Percentiles rank a stretch among this genome's conserved stretches.
Evolutionary conservation across 2,888 invertebrate genomes (phyloP).

Genomic region (Mystacides longicornis): DNA sequence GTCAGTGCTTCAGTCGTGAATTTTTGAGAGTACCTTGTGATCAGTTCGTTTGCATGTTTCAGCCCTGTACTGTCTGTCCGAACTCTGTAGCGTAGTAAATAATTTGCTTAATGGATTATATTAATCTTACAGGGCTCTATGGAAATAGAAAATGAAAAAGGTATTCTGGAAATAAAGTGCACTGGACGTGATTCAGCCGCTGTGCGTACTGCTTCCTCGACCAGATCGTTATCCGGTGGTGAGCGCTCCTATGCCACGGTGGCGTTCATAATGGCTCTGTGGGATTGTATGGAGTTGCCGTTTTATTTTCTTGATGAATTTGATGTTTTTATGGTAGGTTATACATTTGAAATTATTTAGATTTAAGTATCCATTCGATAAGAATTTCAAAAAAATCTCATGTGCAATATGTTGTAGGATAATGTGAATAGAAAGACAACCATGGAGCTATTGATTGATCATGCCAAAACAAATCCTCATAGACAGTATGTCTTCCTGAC

Average conservation of each 20-base stretch:
- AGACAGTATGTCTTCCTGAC: conserved; percentile 87
- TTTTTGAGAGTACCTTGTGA: too few relatives aligned
- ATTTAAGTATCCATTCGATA: not conserved
- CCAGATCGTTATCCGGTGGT: conserved; percentile 82
- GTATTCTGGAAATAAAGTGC: conserved; percentile 35
- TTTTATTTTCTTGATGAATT: conserved; percentile 95
- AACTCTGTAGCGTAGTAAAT: not conserved
- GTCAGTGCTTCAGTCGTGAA: too few relatives aligned
- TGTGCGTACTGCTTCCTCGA: conserved; percentile 31
- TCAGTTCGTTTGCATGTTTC: too few relatives aligned
- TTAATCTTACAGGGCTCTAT: conserved; percentile 47
- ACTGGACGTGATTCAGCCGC: conserved; percentile 34
- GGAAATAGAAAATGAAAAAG: conserved; percentile 39
- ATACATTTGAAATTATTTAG: not conserved
- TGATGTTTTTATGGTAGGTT: conserved; percentile 86
- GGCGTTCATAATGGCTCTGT: conserved; percentile 85
- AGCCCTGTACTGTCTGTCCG: too few relatives aligned
- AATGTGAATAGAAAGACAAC: conserved; percentile 73
- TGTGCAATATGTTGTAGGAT: conserved; percentile 54
- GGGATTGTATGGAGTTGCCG: conserved; percentile 87
- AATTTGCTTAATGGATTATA: conserved; percentile 3
- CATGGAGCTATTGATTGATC: conserved; percentile 68
- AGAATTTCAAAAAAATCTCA: not conserved
- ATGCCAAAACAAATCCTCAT: conserved; percentile 58
- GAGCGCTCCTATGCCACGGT: conserved; percentile 95